Conservation (phyloP, 2,113 vertebrate genomes). For the Brienomyrus longianalis region DNA sequence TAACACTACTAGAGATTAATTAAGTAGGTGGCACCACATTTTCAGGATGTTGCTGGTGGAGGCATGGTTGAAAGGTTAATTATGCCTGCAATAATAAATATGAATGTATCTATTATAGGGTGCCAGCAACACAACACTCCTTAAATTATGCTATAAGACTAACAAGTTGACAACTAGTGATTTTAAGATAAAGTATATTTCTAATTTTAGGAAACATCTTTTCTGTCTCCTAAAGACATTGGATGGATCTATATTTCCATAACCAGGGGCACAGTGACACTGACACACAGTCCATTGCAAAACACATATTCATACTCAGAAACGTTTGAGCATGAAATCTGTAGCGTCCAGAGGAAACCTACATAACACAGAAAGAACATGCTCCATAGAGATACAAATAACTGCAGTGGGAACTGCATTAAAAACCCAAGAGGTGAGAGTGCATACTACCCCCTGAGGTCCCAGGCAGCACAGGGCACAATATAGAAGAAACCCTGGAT, state of each 20-base stretch:
- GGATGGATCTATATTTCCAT: not conserved
- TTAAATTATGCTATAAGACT: not conserved
- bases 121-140: not conserved
- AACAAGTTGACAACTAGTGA: not conserved
- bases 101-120: not conserved
- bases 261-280: not conserved
- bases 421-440: not conserved
- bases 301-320: not conserved
- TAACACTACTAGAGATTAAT: not conserved
- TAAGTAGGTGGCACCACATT: not conserved
- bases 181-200: not conserved
- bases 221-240: not conserved
- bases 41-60: not conserved
- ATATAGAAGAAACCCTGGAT: not conserved
- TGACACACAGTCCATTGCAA: not conserved
- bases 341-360: not conserved
- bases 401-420: not conserved
- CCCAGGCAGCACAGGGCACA: not conserved
- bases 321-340: not conserved
- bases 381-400: not conserved
- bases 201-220: not conserved
- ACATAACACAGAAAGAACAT: not conserved
- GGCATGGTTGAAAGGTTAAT: not conserved
- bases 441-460: not conserved
- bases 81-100: not conserved